Base-by-base conservation (phyloP, 2,888 invertebrate species). In the Pollenia griseotomentosa region DNA sequence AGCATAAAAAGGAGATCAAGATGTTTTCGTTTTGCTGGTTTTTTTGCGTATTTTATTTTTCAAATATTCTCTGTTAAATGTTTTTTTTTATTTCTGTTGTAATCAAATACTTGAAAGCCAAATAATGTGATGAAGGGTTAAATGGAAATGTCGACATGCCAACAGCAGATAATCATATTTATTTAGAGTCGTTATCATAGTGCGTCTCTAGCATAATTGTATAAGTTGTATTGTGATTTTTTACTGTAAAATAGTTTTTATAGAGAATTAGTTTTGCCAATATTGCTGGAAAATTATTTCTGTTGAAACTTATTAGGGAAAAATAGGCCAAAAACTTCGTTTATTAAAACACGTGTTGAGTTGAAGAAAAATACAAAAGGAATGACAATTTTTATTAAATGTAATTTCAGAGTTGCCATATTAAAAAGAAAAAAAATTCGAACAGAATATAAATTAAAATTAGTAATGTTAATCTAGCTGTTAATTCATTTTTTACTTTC, bases 21-120 rank as follows among this genome's bases (percentile, higher is more conserved):
- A 83, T 83, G 73, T 86, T 87, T 81, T 78, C 81, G 81, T 73
- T 86, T 79, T 77, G 53, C 40, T 83, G 68, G 78, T 79, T 79
- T 79, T 23, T 51, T 63, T 51, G 5, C 57, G 42, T 33, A 51
- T 63, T 16, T 68, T 55, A 42, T 51, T 68, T 4, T 1, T 44
- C 1, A 16, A 70, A 70, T 14, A 78, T 53, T 79, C 14, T 51
- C 66, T 74, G 19, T 59, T 59, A 51, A 66, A 71, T 65, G 12
- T 23, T 57, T 46, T 65, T 73, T 16, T 44, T 46, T 40, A 1
- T 65, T 75, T 55, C 23, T 63, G 10, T 59, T 55, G 61, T 70
- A 77, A 70, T 77, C 33, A 77, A 77, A 55, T 70, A 63, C 63
- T 70, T 70, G 48, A 83, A 63, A 77, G 65, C 23, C 63, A 74